These are phyloP conservation scores for Paedocypris micromegethes DNA, from an alignment of 2,797 vertebrate species.

Conservation along the genomic window DNA sequence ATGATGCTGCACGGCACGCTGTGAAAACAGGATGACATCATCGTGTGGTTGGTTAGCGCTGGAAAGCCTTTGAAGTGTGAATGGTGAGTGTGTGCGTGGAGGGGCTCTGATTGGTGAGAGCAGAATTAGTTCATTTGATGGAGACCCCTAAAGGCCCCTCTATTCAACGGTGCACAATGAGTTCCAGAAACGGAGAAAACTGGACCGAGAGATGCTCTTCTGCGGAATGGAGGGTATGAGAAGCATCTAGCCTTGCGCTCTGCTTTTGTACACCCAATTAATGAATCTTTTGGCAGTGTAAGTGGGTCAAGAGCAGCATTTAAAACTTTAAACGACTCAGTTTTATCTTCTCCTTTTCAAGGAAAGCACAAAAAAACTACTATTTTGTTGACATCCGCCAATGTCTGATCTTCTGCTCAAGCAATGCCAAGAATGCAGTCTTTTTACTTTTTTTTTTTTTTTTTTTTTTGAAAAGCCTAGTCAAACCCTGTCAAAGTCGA, in stretches of 20 bases:
- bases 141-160: constrained; percentile 44
- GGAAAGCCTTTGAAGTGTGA: constrained; percentile 53
- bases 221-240: constrained; percentile 24
- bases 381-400: constrained; percentile 35
- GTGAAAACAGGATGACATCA: constrained; percentile 54
- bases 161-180: constrained; percentile 45
- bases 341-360: constrained; percentile 41
- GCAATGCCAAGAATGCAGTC: constrained; percentile 42
- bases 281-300: constrained; percentile 48
- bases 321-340: constrained; percentile 42
- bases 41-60: constrained; percentile 43
- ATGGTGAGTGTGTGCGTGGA: constrained; percentile 43
- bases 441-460: constrained; percentile 5
- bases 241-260: constrained; percentile 28
- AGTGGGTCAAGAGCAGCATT: constrained; percentile 43
- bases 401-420: constrained; percentile 48
- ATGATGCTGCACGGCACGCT: constrained; percentile 39
- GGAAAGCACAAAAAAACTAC: constrained; percentile 33
- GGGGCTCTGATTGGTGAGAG: constrained; percentile 48
- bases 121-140: constrained; percentile 46
- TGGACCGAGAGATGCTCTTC: constrained; percentile 17
- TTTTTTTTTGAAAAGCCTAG: constrained; percentile 15
- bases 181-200: constrained; percentile 9
- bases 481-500: constrained; percentile 14
- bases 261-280: constrained; percentile 48